Base-by-base conservation (phyloP, 2,797 vertebrate genomes). In the Protosalanx chinensis region DNA sequence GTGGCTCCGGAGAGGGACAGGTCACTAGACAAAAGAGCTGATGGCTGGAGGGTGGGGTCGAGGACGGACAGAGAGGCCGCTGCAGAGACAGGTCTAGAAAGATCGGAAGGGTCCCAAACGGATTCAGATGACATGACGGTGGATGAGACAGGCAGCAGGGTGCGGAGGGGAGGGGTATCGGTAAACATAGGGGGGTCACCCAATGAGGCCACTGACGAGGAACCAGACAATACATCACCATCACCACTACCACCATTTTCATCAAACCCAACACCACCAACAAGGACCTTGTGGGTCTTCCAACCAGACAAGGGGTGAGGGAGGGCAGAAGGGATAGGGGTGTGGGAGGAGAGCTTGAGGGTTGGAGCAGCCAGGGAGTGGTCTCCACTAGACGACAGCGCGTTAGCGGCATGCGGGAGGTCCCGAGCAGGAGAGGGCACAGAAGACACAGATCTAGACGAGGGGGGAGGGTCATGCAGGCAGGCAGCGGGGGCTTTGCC, bases 171-270 rank as follows among this genome's bases (percentile, higher is more conserved):
- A 84, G 91, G 87, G 81, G 90, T 88, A 72, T 80, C 77, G 83
- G 85, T 87, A 91, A 91, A 88, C 80, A 88, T 81, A 74, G 90
- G 71, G 61, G 88, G 83, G 84, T 93, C 88, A 61, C 83, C 78
- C 16, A 82, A 88, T 67, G 82, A 74, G 33, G 76, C 73, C 57
- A 77, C 82, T 16, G 88, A 81, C 5, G 84, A 87, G 82, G 91
- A 91, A 92, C 94, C 93, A 91, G 93, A 87, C 85, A 89, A 78
- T 81, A 91, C 85, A 90, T 92, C 91, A 89, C 88, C 81, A 82
- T 90, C 87, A 89, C 88, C 86, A 78, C 83, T 88, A 88, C 84
- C 86, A 77, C 83, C 88, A 89, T 90, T 88, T 88, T 86, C 88
- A 85, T 90, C 71, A 60, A 88, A 88, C 83, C 91, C 76, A 41